A percentile compares a stretch with the other conserved stretches of the same genome.
Conservation (phyloP, 2,888 invertebrate genomes). For the Watsonalla cultraria region DNA sequence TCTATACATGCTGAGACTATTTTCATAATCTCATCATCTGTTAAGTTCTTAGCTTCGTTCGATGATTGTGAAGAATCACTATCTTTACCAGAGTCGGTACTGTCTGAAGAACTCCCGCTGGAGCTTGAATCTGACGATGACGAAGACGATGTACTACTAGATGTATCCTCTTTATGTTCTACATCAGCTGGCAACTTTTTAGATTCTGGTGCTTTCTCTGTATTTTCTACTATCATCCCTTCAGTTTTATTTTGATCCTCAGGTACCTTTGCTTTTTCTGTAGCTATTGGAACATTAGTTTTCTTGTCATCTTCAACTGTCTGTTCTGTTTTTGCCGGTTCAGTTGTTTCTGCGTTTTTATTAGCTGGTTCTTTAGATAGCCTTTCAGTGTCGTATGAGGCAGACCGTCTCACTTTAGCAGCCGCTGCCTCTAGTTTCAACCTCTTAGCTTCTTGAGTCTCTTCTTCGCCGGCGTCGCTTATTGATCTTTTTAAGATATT, state of each 20-base stretch:
- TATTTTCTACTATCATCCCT: conserved; percentile 16
- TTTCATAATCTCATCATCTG: conserved; percentile 76
- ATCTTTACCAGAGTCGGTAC: conserved; percentile 72
- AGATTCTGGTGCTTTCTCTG: conserved; percentile 19
- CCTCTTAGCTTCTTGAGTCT: conserved; percentile 59
- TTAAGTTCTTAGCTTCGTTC: conserved; percentile 54
- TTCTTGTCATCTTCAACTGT: conserved; percentile 15
- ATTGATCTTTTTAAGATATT: conserved; percentile 71
- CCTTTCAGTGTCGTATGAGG: conserved; percentile 67
- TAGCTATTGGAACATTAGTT: conserved; percentile 11
- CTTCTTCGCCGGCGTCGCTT: conserved; percentile 69
- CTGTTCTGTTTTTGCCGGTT: conserved; percentile 16
- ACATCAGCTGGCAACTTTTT: conserved; percentile 30
- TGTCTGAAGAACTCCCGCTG: conserved; percentile 74
- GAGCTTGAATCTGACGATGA: conserved; percentile 77
- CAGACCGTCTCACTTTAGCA: conserved; percentile 66
- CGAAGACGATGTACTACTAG: conserved; percentile 59
- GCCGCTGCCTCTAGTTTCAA: conserved; percentile 63
- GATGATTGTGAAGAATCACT: conserved; percentile 73
- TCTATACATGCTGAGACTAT: conserved; percentile 84
- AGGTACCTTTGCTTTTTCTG: conserved; percentile 11
- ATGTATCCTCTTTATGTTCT: conserved; percentile 54
- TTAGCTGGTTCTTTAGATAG: conserved; percentile 33
- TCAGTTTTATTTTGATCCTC: conserved; percentile 13
- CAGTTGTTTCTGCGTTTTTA: conserved; percentile 16